phyloP scores from a whole-genome alignment of 2,888 invertebrate species.

The Neoascia interrupta region DNA sequence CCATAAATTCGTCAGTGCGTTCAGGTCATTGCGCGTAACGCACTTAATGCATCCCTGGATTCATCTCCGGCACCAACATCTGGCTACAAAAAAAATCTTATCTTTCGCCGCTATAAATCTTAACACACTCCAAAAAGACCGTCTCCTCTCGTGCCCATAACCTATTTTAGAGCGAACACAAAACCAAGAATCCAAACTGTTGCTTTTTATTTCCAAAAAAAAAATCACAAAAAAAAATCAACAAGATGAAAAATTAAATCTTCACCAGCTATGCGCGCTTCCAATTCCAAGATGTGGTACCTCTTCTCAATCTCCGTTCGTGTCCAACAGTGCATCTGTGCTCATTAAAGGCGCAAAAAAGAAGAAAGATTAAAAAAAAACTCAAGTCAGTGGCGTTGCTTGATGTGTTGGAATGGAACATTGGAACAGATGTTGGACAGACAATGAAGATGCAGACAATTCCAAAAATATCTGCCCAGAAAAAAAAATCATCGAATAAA shows the following conservation, averaged over 20 bases:
- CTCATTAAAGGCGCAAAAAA: conserved; percentile 43
- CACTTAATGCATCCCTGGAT: conserved; percentile 2
- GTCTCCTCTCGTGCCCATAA: conserved; percentile 6
- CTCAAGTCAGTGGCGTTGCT: conserved; percentile 31
- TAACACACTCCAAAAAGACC: conserved; percentile 21
- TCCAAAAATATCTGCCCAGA: conserved; percentile 29
- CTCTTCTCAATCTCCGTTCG: conserved; percentile 18
- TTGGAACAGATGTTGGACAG: conserved; percentile 64
- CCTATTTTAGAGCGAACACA: too few species aligned
- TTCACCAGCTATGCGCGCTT: conserved; percentile 37
- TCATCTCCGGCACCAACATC: conserved; percentile 35
- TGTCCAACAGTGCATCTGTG: conserved; percentile 61
- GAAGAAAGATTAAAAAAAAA: conserved; percentile 1
- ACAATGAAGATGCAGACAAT: conserved; percentile 52
- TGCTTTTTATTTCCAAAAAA: conserved; percentile 24
- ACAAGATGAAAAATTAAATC: conserved; percentile 47
- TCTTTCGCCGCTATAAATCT: conserved; percentile 62
- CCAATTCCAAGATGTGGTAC: conserved; percentile 21
- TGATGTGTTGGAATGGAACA: conserved; percentile 10
- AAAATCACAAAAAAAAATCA: conserved; percentile 21
- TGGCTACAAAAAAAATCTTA: conserved; percentile 40
- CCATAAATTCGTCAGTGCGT: conserved; percentile 38
- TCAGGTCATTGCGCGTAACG: conserved; percentile 31
- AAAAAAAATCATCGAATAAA: conserved; percentile 9
- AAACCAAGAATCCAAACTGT: conserved; percentile 62